These are phyloP conservation scores for Scolopax mira DNA, from an alignment of 2,113 vertebrate species.

Conservation along the genomic window DNA sequence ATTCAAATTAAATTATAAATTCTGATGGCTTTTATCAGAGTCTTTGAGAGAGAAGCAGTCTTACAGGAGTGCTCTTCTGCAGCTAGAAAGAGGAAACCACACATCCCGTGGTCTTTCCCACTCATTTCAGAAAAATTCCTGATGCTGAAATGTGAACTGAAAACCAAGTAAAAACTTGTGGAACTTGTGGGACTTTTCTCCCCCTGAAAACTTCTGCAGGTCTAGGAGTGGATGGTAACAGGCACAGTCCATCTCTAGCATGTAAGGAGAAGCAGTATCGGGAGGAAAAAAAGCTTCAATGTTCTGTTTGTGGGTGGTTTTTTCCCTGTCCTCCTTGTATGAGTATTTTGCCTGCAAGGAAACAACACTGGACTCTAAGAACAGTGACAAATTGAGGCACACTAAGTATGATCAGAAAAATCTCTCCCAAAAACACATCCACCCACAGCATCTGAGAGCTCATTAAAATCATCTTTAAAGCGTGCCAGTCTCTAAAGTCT, in stretches of 20 bases:
- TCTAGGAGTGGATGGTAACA: neutral
- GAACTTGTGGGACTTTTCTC: neutral
- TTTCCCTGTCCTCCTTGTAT: neutral
- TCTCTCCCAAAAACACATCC: neutral
- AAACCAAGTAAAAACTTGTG: neutral
- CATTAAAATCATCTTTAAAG: neutral
- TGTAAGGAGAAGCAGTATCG: neutral
- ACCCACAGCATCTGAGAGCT: neutral
- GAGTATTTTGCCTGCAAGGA: neutral
- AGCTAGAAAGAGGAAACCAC: neutral
- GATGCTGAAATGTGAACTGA: neutral
- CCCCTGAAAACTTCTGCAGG: neutral
- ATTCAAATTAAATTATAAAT: neutral
- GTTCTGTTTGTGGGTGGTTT: neutral
- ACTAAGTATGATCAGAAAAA: neutral
- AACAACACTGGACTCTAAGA: neutral
- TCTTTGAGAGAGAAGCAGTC: neutral
- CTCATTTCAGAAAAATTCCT: neutral
- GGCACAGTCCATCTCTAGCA: neutral
- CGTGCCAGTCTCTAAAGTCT: neutral
- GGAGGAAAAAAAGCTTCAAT: neutral
- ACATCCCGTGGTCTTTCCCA: neutral
- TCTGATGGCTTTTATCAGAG: neutral
- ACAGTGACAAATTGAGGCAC: neutral
- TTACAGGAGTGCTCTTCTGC: rapidly evolving